These are phyloP conservation scores for Urosaurus nigricauda DNA, from an alignment of 2,797 vertebrate species.

Conservation along the genomic window DNA sequence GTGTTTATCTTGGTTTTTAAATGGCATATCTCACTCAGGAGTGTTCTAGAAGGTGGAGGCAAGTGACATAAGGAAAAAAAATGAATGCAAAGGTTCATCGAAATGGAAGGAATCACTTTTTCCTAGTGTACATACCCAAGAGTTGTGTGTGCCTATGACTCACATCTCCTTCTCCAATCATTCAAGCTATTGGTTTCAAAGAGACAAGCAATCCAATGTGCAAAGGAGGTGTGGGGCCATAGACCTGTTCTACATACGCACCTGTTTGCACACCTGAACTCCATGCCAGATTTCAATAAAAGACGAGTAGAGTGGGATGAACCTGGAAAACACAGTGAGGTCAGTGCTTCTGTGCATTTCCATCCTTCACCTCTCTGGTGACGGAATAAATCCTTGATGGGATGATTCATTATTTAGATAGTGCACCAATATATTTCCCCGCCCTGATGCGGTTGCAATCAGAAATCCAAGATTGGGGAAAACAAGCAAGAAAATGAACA, in stretches of 20 bases:
- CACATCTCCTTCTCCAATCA: neutral
- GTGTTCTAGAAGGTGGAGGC: neutral
- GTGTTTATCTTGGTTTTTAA: neutral
- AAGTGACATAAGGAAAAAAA: neutral
- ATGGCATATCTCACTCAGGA: neutral
- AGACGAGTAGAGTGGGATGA: neutral
- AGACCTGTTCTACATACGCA: constrained; percentile 19
- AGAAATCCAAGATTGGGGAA: neutral
- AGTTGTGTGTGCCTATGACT: neutral
- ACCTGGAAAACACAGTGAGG: constrained; percentile 42
- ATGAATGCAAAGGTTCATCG: constrained; percentile 24
- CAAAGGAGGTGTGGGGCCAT: neutral
- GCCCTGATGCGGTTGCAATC: neutral
- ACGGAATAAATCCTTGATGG: neutral
- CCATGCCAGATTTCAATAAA: neutral
- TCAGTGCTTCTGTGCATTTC: too few species aligned
- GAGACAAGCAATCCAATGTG: neutral
- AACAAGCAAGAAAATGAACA: neutral
- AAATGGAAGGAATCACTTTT: constrained; percentile 7
- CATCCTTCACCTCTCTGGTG: neutral
- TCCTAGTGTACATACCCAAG: fast-evolving
- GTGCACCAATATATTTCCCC: too few species aligned
- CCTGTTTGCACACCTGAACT: fast-evolving
- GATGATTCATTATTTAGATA: neutral
- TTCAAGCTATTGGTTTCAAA: neutral